Percentiles rank a stretch among this genome's conserved stretches.
These are phyloP conservation scores for Stigmatopora nigra DNA, from an alignment of 2,113 vertebrate species.

Conservation along the genomic window DNA sequence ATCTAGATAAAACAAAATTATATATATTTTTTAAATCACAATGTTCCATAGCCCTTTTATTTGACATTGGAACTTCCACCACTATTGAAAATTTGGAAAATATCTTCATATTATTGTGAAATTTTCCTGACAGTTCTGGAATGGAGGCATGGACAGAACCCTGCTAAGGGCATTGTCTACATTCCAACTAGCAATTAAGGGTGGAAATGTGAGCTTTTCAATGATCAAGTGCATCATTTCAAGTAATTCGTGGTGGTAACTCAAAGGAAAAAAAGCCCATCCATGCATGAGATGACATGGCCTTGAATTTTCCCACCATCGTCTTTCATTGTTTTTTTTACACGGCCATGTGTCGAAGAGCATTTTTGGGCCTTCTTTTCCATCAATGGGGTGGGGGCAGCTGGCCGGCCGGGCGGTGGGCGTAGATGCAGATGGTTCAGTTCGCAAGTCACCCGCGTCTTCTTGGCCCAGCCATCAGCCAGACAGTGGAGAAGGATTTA, in stretches of 20 bases:
- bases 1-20: too few species aligned
- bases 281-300: conserved; percentile 36
- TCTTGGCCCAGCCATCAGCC: conserved; percentile 49
- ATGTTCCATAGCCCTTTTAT: too few species aligned
- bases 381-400: conserved; percentile 43
- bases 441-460: conserved; percentile 58
- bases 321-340: conserved; percentile 46
- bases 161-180: conserved; percentile 13
- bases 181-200: conserved; percentile 4
- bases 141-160: conserved; percentile 15
- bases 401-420: conserved; percentile 40
- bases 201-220: not conserved
- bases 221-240: not conserved
- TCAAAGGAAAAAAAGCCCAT: conserved; percentile 17
- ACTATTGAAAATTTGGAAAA: not conserved
- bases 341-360: conserved; percentile 29
- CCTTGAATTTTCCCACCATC: conserved; percentile 21
- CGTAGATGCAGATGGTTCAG: conserved; percentile 58
- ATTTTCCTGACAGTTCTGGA: conserved; percentile 40
- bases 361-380: conserved; percentile 50
- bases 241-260: conserved; percentile 14
- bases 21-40: too few species aligned
- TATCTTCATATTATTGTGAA: conserved; percentile 12
- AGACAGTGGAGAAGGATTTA: conserved; percentile 54
- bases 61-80: too few species aligned